Conservation (phyloP, 2,797 vertebrate species). For the Tenualosa thibaudeaui region DNA sequence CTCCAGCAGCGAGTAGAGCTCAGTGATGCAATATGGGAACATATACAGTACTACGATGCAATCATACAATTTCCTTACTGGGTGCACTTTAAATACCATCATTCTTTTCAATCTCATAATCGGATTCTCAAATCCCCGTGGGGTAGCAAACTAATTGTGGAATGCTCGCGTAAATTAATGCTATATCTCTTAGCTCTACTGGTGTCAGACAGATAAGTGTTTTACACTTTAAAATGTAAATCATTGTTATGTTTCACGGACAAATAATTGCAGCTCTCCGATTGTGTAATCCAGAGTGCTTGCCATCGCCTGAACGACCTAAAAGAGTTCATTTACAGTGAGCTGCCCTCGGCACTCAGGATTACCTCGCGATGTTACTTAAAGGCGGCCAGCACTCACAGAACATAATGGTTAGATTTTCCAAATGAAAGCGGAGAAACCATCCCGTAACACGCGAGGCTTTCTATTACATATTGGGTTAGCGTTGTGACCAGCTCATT, state of each 20-base stretch:
- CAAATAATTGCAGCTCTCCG: not conserved
- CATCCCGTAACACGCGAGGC: not conserved
- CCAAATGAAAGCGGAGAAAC: not conserved
- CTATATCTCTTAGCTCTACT: not conserved
- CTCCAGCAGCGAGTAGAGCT: not conserved
- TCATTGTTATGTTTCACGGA: not conserved
- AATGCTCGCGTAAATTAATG: conserved; percentile 11
- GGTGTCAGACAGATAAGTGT: not conserved
- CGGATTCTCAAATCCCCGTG: conserved; percentile 24
- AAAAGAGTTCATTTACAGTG: not conserved
- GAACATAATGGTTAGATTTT: not conserved
- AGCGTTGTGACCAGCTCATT: conserved; percentile 1
- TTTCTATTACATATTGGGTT: not conserved
- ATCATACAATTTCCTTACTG: conserved; percentile 12
- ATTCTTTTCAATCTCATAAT: conserved; percentile 32
- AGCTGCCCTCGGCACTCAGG: not conserved
- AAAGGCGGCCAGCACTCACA: not conserved
- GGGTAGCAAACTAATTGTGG: not conserved
- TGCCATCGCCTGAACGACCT: not conserved
- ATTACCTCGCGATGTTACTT: not conserved
- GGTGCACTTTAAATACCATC: conserved; percentile 22
- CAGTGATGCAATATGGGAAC: not conserved
- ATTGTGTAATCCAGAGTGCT: not conserved
- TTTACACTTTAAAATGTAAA: not conserved
- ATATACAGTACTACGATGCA: not conserved